Evolutionary conservation across 2,113 vertebrate species (phyloP), one percentile per base, ranked within the genome.

Genomic region (Hucho hucho): DNA sequence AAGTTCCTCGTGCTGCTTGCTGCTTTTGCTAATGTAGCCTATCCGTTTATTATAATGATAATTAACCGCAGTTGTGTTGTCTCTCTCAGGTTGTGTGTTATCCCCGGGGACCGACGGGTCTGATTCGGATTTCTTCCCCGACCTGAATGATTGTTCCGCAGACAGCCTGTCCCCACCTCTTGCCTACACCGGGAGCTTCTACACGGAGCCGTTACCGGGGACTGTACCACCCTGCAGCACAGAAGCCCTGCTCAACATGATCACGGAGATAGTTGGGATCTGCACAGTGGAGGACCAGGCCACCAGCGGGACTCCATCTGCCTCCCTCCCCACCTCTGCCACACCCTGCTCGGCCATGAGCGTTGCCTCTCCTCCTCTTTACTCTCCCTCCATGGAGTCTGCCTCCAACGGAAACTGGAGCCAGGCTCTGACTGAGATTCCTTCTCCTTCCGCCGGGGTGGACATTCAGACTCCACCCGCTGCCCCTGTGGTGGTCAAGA

Each of bases 191-290:
- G 94, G 94, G 73, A 93, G 93, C 88, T 97, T 98, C 92, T 96
- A 95, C 89, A 43, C 94, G 46, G 96, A 98, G 80, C 87, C 93
- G 2, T 43, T 43, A 43, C 7, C 2, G 9, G 37, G 37, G 9
- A 43, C 9, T 0, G 91, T 91, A 0, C 22, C 95, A 47, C 94
- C 94, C 69, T 95, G 94, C 89, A 95, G 95, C 70, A 94, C 95
- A 4, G 97, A 99, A 83, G 93, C 96, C 2, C 95, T 99, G 82
- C 95, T 99, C 90, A 97, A 92, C 89, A 93, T 99, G 89, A 98
- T 99, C 93, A 97, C 97, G 0, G 97, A 97, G 58, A 98, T 99
- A 78, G 92, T 99, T 20, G 97, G 97, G 7, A 94, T 97, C 81
- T 96, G 96, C 61, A 94, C 95, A 0, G 95, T 87, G 84, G 88